phyloP scores from a whole-genome alignment of 2,797 vertebrate genomes.

The Siniperca scherzeri region DNA sequence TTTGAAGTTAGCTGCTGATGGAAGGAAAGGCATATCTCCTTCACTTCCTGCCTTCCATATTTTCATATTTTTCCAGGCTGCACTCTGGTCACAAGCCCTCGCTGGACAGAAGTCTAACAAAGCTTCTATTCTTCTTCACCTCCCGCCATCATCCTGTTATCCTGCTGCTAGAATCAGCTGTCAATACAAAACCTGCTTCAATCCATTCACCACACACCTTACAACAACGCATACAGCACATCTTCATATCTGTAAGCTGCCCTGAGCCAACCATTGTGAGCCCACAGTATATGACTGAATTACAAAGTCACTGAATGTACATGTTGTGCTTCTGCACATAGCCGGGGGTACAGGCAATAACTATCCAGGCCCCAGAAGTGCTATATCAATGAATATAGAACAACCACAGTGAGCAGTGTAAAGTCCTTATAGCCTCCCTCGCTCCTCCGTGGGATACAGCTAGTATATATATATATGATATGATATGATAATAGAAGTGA shows the following conservation, averaged over 20 bases:
- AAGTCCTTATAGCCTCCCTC: constrained; percentile 57
- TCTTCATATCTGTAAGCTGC: constrained; percentile 26
- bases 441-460: constrained; percentile 58
- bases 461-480: constrained; percentile 51
- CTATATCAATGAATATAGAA: constrained; percentile 78
- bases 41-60: constrained; percentile 52
- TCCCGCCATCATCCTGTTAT: constrained; percentile 33
- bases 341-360: constrained; percentile 53
- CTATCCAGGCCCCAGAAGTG: constrained; percentile 62
- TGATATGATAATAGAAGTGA: constrained; percentile 71
- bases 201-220: constrained; percentile 48
- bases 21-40: constrained; percentile 38
- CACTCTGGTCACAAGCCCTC: constrained; percentile 26
- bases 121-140: constrained; percentile 41
- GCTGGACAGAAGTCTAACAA: constrained; percentile 34
- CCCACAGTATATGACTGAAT: constrained; percentile 38
- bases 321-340: constrained; percentile 57
- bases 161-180: constrained; percentile 47
- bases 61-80: constrained; percentile 40
- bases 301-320: constrained; percentile 66
- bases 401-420: constrained; percentile 56
- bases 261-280: constrained; percentile 27
- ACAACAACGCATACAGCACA: constrained; percentile 17
- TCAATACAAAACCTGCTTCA: constrained; percentile 47
- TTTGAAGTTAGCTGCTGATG: constrained; percentile 39